A percentile compares a stretch with the other conserved stretches of the same genome.
phyloP scores from a whole-genome alignment of 2,888 invertebrate genomes.

The Cancer borealis region DNA sequence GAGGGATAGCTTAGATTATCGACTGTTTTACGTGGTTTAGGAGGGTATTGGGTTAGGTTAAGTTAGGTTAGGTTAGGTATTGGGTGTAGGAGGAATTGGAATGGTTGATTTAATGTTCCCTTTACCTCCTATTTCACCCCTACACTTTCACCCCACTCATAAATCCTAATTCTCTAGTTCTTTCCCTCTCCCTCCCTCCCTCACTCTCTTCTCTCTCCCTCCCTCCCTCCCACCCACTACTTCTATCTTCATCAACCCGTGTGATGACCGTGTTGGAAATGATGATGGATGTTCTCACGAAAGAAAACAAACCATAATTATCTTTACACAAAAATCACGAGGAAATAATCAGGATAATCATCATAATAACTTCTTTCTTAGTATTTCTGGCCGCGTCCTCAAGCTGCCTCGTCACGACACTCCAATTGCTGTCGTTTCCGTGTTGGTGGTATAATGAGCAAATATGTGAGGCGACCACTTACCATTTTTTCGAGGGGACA shows the following conservation, averaged over 20 bases:
- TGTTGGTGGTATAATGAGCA: neutral
- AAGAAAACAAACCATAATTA: constrained; percentile 10
- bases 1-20: neutral
- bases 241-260: constrained; percentile 12
- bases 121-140: too few relatives aligned
- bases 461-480: constrained; percentile 1
- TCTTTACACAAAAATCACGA: neutral
- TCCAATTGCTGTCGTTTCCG: neutral
- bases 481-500: neutral
- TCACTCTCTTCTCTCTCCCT: neutral
- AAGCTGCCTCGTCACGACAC: neutral
- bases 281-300: neutral
- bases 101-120: too few relatives aligned
- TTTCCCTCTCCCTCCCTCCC: neutral
- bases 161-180: neutral
- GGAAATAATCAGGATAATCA: neutral
- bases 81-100: neutral
- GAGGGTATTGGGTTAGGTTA: neutral
- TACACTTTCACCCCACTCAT: neutral
- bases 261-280: constrained; percentile 1
- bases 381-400: neutral
- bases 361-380: neutral
- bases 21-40: neutral
- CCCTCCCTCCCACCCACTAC: neutral
- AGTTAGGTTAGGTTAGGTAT: neutral